These are phyloP conservation scores for Whitmania pigra DNA, from an alignment of 1,140 invertebrate species.

Conservation along the genomic window DNA sequence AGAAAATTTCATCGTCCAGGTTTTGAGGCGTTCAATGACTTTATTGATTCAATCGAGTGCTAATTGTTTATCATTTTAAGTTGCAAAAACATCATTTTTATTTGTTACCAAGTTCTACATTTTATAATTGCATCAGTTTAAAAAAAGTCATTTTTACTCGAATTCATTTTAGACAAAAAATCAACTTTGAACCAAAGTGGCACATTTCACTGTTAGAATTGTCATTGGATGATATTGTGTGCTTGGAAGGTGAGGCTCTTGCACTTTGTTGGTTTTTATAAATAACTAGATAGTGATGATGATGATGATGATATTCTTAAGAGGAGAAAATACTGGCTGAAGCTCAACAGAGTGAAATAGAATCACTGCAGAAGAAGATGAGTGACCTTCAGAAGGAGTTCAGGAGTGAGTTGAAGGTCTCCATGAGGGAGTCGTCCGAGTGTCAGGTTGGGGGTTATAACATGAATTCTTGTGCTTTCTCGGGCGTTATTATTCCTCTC, in stretches of 20 bases:
- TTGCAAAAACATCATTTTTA: too few species aligned
- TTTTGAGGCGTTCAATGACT: background rate
- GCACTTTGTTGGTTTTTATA: background rate
- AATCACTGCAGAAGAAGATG: conserved; percentile 34
- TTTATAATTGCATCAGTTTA: too few species aligned
- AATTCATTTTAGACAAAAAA: conserved; percentile 57
- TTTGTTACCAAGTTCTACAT: too few species aligned
- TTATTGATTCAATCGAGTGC: background rate
- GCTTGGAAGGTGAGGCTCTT: conserved; percentile 18
- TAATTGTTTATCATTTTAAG: too few species aligned
- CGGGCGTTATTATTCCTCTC: background rate
- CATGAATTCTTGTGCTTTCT: background rate
- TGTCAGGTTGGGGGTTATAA: background rate
- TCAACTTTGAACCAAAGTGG: conserved; percentile 84
- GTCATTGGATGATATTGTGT: conserved; percentile 22
- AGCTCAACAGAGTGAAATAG: conserved; percentile 30
- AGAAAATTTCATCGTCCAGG: conserved; percentile 50
- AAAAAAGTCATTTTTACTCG: background rate
- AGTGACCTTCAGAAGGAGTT: conserved; percentile 34
- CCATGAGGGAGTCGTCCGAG: conserved; percentile 24
- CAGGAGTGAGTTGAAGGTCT: conserved; percentile 32
- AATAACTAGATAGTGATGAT: too few species aligned
- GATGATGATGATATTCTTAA: conserved; percentile 7
- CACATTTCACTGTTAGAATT: conserved; percentile 67
- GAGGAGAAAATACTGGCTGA: conserved; percentile 22